Percentiles rank a stretch among this genome's conserved stretches.
phyloP scores from a whole-genome alignment of 2,113 vertebrate species.

The Atlantisia rogersi region DNA sequence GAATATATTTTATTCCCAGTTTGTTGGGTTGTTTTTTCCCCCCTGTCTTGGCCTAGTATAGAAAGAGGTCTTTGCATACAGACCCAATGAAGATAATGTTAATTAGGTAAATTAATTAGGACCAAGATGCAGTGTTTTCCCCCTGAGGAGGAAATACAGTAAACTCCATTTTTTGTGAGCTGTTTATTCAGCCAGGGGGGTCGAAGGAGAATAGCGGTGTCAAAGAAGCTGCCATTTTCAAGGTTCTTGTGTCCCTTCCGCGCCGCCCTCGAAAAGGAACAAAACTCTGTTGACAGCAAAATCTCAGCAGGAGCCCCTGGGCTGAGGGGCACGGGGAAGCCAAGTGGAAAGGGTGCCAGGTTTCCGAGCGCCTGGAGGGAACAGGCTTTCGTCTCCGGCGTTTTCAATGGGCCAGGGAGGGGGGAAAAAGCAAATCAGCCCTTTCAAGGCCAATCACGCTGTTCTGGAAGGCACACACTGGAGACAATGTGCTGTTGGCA shows the following conservation, averaged over 20 bases:
- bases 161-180: constrained; percentile 32
- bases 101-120: constrained; percentile 65
- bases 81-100: constrained; percentile 32
- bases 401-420: constrained; percentile 27
- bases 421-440: constrained; percentile 39
- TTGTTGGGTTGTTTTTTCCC: not conserved
- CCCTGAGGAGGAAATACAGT: constrained; percentile 52
- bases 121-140: constrained; percentile 51
- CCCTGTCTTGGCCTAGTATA: not conserved
- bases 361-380: constrained; percentile 44
- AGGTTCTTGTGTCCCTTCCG: constrained; percentile 55
- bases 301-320: constrained; percentile 49
- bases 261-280: constrained; percentile 31
- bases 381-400: not conserved
- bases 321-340: constrained; percentile 16
- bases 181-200: constrained; percentile 57
- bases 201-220: constrained; percentile 42
- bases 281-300: constrained; percentile 68
- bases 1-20: constrained; percentile 1
- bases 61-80: constrained; percentile 35
- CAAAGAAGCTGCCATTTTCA: constrained; percentile 59
- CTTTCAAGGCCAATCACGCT: constrained; percentile 12
- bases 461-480: not conserved
- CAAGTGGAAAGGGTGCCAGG: constrained; percentile 53
- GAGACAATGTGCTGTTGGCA: not conserved